A percentile compares a stretch with the other conserved stretches of the same genome.
Conservation (phyloP, 1,140 invertebrate genomes). For the Zaprionus kolodkinae region DNA sequence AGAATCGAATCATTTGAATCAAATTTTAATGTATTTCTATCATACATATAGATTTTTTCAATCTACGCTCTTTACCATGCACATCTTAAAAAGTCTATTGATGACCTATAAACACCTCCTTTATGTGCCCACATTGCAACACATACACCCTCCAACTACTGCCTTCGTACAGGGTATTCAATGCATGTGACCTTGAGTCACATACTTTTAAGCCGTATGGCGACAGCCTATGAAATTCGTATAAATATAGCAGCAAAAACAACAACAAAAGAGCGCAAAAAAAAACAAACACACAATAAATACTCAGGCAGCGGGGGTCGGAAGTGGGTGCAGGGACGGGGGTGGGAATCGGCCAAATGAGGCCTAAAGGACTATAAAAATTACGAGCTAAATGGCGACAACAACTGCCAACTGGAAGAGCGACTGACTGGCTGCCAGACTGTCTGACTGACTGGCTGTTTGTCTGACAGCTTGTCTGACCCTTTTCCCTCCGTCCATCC, state of each 20-base stretch:
- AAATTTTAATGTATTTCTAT: no score
- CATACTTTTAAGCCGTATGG: slow-evolving; percentile 42
- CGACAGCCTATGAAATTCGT: slow-evolving; percentile 40
- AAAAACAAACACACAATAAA: slow-evolving; percentile 36
- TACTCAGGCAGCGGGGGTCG: background rate
- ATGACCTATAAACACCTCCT: no score
- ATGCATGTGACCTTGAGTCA: slow-evolving; percentile 43
- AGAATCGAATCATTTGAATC: no score
- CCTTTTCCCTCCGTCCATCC: background rate
- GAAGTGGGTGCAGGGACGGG: background rate
- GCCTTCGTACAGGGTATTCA: slow-evolving; percentile 1
- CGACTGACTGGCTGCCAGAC: slow-evolving; percentile 14
- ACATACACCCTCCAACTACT: background rate
- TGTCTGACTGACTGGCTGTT: background rate
- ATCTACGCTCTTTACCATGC: no score
- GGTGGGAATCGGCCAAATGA: slow-evolving; percentile 49
- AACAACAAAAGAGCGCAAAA: slow-evolving; percentile 23
- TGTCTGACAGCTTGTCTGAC: slow-evolving; percentile 3
- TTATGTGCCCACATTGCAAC: no score
- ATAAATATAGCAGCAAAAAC: slow-evolving; percentile 35
- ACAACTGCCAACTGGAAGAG: slow-evolving; percentile 44
- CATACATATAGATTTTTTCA: no score
- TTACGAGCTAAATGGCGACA: slow-evolving; percentile 58
- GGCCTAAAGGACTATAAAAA: slow-evolving; percentile 64
- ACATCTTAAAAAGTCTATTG: no score